These are phyloP conservation scores for Chironomus riparius DNA, from an alignment of 2,888 invertebrate species.

Conservation along the genomic window DNA sequence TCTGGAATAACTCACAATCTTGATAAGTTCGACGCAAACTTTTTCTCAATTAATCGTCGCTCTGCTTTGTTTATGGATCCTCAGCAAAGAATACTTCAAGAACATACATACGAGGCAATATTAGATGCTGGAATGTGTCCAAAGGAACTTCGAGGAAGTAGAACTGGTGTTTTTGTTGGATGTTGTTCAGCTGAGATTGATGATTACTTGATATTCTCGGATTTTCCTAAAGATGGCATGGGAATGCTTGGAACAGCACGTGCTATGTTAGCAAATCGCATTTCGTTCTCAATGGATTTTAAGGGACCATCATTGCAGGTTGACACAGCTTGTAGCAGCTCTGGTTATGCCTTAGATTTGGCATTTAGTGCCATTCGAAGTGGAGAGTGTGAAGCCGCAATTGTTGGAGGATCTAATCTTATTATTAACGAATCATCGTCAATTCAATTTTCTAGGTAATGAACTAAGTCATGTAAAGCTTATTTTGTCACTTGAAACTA, in stretches of 20 bases:
- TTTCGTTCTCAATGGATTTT: conserved; percentile 74
- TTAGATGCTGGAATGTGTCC: conserved; percentile 45
- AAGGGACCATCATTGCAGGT: conserved; percentile 76
- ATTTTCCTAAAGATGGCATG: conserved; percentile 51
- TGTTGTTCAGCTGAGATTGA: conserved; percentile 68
- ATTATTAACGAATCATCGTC: conserved; percentile 74
- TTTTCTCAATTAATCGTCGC: conserved; percentile 44
- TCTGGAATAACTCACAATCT: conserved; percentile 44
- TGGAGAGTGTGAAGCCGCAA: conserved; percentile 70
- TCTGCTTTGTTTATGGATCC: conserved; percentile 46
- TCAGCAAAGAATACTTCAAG: conserved; percentile 49
- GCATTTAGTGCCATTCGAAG: conserved; percentile 60
- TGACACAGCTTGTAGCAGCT: conserved; percentile 83
- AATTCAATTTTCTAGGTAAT: conserved; percentile 59
- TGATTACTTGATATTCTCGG: conserved; percentile 61
- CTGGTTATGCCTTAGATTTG: conserved; percentile 68
- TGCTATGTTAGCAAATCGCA: conserved; percentile 75
- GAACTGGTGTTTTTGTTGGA: conserved; percentile 72
- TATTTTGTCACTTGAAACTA: too few species aligned
- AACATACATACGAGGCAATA: conserved; percentile 50
- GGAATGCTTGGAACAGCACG: conserved; percentile 57
- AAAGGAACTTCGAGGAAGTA: conserved; percentile 56
- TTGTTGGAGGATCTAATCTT: conserved; percentile 72
- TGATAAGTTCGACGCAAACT: conserved; percentile 45
- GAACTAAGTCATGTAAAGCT: too few species aligned